Percentiles rank a stretch among this genome's conserved stretches.
phyloP scores from a whole-genome alignment of 2,888 invertebrate species.

The Phlogophora meticulosa region DNA sequence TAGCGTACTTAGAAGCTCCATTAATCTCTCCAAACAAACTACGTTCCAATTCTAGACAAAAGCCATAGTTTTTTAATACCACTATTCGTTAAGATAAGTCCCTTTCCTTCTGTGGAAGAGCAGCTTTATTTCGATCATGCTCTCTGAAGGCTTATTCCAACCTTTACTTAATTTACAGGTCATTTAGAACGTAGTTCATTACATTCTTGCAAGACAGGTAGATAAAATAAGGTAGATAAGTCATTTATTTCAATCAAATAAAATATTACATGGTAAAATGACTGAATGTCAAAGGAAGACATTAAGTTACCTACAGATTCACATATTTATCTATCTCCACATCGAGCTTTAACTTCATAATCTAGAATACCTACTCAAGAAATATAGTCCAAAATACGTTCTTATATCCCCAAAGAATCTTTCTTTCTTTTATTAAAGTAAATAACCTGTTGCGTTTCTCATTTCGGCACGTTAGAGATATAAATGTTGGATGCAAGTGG shows the following conservation, averaged over 20 bases:
- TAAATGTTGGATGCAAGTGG: slow-evolving; percentile 54
- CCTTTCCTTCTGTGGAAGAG: background rate
- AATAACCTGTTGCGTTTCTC: slow-evolving; percentile 52
- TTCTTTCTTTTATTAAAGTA: slow-evolving; percentile 10
- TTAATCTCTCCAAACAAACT: background rate
- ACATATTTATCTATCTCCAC: too few relatives aligned
- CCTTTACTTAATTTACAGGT: slow-evolving; percentile 15
- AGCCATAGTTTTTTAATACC: background rate
- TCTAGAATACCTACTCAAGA: too few relatives aligned
- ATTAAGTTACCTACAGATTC: too few relatives aligned
- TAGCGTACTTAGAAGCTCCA: too few relatives aligned
- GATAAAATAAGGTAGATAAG: too few relatives aligned
- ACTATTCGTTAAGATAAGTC: background rate
- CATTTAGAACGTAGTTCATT: slow-evolving; percentile 23
- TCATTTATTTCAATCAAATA: too few relatives aligned
- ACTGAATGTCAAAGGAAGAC: too few relatives aligned
- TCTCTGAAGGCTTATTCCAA: slow-evolving; percentile 30
- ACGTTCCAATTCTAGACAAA: background rate
- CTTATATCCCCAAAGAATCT: background rate
- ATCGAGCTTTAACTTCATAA: background rate
- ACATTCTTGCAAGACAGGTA: background rate
- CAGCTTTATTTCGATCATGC: slow-evolving; percentile 57
- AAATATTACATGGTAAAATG: too few relatives aligned
- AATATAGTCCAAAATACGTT: background rate
- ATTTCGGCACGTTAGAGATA: slow-evolving; percentile 48